Evolutionary conservation across 2,113 vertebrate genomes (phyloP), one percentile per base, ranked within the genome.

Genomic region (Lanius collurio): DNA sequence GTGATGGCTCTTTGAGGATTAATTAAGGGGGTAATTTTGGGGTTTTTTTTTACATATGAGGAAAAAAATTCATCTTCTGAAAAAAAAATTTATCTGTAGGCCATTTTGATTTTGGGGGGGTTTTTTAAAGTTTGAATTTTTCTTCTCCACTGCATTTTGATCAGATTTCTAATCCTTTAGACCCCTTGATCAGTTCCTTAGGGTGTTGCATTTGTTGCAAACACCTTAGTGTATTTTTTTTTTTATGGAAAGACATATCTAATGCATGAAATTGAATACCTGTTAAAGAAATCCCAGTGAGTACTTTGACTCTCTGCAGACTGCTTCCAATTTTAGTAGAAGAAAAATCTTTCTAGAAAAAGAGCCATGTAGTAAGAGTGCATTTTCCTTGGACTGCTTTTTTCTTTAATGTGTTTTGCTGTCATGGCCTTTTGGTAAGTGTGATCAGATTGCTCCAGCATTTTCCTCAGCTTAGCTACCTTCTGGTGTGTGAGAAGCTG

Each of bases 121-220:
- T 65, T 53, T 24, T 93, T 91, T 97, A 71, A 77, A 67, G 64
- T 67, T 91, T 71, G 9, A 50, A 42, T 91, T 95, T 93, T 93
- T 93, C 49, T 91, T 49, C 65, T 91, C 67, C 70, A 76, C 5
- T n/a, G n/a, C 74, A 69, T 82, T 95, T 96, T 57, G 83, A 76
- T 93, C 83, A 73, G 33, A 69, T 93, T 87, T 90, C 27, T 92
- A 85, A 82, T 91, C 74, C 49, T 60, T 84, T 37, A 63, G 64
- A 74, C 33, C 24, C 7, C 69, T 84, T 78, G 57, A 69, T 79
- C 41, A 50, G 12, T 94, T 92, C 53, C 37, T 76, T 68, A 69
- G 30, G 13, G 12, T 41, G 37, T 91, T 71, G 37, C 21, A n/a
- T 90, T 93, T 89, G 15, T 49, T 3, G 4, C 62, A 83, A 49